Evolutionary conservation across 1,140 invertebrate species (phyloP), one percentile per base, ranked within the genome.

Genomic region (Eriocheir sinensis): DNA sequence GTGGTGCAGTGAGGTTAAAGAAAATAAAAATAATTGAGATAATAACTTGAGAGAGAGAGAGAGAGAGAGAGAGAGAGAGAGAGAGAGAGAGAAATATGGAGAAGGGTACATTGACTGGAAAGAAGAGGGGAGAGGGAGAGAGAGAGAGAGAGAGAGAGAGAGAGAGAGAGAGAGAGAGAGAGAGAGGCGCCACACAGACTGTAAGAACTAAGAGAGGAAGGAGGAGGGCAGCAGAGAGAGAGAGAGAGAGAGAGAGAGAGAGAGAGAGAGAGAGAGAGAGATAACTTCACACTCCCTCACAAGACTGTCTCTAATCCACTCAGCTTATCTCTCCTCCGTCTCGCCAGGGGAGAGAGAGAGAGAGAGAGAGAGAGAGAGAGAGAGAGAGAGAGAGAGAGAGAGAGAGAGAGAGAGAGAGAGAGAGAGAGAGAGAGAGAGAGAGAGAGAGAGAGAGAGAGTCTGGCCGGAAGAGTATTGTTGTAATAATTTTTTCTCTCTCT

Each of bases 31-130:
- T 44, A 89, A 44, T 44, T 41, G 44, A 3, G 44, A 40, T 44
- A 89, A 44, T 44, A 89, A 48, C n/a, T n/a, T 48, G 89, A 53
- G 89, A 90, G 89, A 90, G 89, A 90, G 41, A 48, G 89, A 90
- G 38, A 48, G 89, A 48, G 89, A 48, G 89, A 48, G 38, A 48
- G 41, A 48, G 89, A 90, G 38, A 48, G 41, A 48, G 41, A 90
- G 41, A 48, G 41, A 90, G 89, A 90, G 89, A 48, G 41, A 48
- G 38, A 48, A 30, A 48, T 40, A 90, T 17, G 34, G 89, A 48
- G 89, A 90, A 48, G n/a, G 89, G n/a, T 40, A 48, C 21, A 90
- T 40, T n/a, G 41, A 48, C 40, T 4, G 41, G 34, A 48, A 48
- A 36, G 48, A 44, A 48, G 89, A 90, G 89, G 34, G 41, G 60